Conservation (phyloP, 2,113 vertebrate genomes). For the Deroptyus accipitrinus region DNA sequence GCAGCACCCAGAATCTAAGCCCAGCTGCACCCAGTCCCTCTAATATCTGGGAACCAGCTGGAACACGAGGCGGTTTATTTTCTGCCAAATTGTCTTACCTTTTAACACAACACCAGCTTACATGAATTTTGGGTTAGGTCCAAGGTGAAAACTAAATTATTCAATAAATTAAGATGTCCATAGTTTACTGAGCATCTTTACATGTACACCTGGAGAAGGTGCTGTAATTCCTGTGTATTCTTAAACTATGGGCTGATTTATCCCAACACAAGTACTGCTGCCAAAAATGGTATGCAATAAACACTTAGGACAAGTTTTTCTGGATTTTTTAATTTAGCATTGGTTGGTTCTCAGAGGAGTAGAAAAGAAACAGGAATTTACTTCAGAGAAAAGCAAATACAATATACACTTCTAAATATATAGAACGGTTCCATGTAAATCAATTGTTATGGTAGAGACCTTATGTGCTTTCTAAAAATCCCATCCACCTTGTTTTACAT, state of each 20-base stretch:
- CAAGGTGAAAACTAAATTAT: not conserved
- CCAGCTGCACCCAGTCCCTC: too few relatives aligned
- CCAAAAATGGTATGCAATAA: not conserved
- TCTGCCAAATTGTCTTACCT: not conserved
- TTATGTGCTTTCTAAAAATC: not conserved
- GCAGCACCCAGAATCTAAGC: too few relatives aligned
- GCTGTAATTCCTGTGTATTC: not conserved
- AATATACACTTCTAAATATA: not conserved
- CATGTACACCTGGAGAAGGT: not conserved
- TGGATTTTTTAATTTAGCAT: not conserved
- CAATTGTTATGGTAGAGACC: not conserved
- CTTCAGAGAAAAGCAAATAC: not conserved
- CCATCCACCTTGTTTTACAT: not conserved
- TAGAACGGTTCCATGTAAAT: not conserved
- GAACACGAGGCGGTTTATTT: too few relatives aligned
- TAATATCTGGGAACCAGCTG: too few relatives aligned
- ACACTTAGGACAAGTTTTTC: not conserved
- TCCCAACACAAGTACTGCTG: not conserved
- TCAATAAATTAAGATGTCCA: not conserved
- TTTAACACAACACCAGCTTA: not conserved
- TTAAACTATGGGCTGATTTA: not conserved
- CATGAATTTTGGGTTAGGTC: not conserved
- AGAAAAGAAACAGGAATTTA: not conserved
- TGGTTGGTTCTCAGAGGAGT: not conserved
- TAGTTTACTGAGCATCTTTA: not conserved